These are phyloP conservation scores for Phymatocera aterrima DNA, from an alignment of 2,888 invertebrate species.

Conservation along the genomic window DNA sequence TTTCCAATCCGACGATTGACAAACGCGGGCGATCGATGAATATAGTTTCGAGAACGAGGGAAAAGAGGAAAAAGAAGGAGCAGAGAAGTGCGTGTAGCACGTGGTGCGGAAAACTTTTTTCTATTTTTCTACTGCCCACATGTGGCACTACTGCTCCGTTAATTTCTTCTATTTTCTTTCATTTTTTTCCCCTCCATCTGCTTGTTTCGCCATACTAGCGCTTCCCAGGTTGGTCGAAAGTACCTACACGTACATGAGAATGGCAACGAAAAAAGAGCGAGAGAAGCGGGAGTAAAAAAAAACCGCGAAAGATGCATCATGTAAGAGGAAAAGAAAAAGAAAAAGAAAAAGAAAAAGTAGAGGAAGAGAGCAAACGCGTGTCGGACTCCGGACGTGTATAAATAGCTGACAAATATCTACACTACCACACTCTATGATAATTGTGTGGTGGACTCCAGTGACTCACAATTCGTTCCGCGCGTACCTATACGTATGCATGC, in stretches of 20 bases:
- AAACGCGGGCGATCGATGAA: not conserved
- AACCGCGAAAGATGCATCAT: too few relatives aligned
- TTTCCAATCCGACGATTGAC: not conserved
- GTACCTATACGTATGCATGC: not conserved
- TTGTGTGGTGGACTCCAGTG: constrained; percentile 13
- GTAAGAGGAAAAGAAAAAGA: not conserved
- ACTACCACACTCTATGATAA: not conserved
- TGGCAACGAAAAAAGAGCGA: not conserved
- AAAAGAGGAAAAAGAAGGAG: not conserved
- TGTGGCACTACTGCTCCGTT: too few relatives aligned
- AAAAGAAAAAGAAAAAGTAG: not conserved
- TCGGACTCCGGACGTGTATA: constrained; percentile 18
- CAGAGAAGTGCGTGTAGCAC: not conserved
- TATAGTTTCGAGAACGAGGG: not conserved
- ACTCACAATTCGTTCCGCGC: constrained; percentile 12
- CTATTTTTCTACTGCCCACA: not conserved
- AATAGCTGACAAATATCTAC: too few relatives aligned
- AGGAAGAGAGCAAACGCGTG: constrained; percentile 1
- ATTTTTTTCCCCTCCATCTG: not conserved
- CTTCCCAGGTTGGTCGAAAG: not conserved
- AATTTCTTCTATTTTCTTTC: not conserved
- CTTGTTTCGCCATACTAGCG: too few relatives aligned
- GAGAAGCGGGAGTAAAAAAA: not conserved
- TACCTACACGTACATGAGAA: too few relatives aligned
- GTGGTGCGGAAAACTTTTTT: not conserved